Percentiles rank a stretch among this genome's conserved stretches.
phyloP scores from a whole-genome alignment of 1,140 invertebrate species.

The Drosophila subobscura region DNA sequence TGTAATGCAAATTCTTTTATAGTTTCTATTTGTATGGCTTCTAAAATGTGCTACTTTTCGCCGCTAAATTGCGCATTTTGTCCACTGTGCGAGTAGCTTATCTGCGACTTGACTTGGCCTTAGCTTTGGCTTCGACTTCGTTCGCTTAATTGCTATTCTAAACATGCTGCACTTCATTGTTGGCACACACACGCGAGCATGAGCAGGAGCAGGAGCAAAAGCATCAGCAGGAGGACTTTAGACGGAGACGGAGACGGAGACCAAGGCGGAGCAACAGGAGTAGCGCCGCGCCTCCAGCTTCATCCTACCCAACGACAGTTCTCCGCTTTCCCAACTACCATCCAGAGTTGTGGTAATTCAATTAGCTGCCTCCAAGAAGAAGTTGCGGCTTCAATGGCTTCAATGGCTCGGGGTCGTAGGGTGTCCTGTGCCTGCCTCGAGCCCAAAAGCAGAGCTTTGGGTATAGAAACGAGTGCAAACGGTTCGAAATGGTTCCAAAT shows the following conservation, averaged over 20 bases:
- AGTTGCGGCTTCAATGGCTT: slow-evolving; percentile 7
- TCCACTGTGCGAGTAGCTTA: not conserved
- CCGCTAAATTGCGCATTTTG: too few relatives aligned
- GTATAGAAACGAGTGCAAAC: too few relatives aligned
- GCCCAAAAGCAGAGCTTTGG: too few relatives aligned
- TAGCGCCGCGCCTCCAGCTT: slow-evolving; percentile 9
- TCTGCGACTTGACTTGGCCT: slow-evolving; percentile 23
- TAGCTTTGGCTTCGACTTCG: slow-evolving; percentile 22
- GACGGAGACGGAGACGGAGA: not conserved
- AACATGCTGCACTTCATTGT: slow-evolving; percentile 72
- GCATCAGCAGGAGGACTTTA: too few relatives aligned
- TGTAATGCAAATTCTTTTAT: too few relatives aligned
- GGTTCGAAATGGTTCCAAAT: too few relatives aligned
- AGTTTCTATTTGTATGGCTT: too few relatives aligned
- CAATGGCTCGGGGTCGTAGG: not conserved
- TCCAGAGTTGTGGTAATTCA: slow-evolving; percentile 69
- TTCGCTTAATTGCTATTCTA: slow-evolving; percentile 76
- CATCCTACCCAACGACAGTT: not conserved
- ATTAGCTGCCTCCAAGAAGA: slow-evolving; percentile 62
- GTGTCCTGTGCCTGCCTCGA: too few relatives aligned
- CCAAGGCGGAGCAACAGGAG: slow-evolving; percentile 27
- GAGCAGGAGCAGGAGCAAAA: too few relatives aligned
- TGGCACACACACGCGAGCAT: slow-evolving; percentile 34
- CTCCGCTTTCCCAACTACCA: not conserved
- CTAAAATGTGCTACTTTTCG: too few relatives aligned